Evolutionary conservation across 2,888 invertebrate genomes (phyloP).

Genomic region (Azorinus chamasolen): DNA sequence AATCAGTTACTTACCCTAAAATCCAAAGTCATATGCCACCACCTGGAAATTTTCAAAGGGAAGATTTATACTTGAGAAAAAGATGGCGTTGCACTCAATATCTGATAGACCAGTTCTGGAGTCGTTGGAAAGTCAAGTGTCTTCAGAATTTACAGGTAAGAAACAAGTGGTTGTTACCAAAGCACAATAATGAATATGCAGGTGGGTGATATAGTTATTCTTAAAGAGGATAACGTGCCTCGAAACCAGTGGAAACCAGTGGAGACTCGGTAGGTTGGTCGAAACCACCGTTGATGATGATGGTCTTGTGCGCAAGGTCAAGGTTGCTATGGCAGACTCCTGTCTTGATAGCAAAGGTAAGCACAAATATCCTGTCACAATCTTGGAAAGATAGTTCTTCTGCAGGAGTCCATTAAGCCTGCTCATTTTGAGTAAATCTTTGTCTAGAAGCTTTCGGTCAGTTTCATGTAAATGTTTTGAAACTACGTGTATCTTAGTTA

Average conservation of each 20-base stretch:
- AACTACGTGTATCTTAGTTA: no score
- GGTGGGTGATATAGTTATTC: slow-evolving; percentile 49
- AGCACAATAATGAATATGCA: slow-evolving; percentile 21
- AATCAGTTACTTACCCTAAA: slow-evolving; percentile 64
- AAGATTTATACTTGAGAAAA: slow-evolving; percentile 52
- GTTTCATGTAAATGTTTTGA: no score
- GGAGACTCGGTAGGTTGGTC: slow-evolving; percentile 28
- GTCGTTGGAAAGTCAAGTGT: slow-evolving; percentile 42
- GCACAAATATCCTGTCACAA: no score
- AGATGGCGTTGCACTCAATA: slow-evolving; percentile 53
- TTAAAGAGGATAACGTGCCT: slow-evolving; percentile 38
- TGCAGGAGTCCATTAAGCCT: slow-evolving; percentile 13
- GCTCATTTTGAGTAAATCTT: no score
- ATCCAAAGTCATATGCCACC: slow-evolving; percentile 46
- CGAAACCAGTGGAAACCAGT: slow-evolving; percentile 18
- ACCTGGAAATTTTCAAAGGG: slow-evolving; percentile 52
- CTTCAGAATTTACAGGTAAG: slow-evolving; percentile 24
- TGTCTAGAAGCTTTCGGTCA: no score
- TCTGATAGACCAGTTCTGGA: slow-evolving; percentile 45
- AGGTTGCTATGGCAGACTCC: slow-evolving; percentile 29
- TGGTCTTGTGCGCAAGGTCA: slow-evolving; percentile 50
- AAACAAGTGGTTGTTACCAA: slow-evolving; percentile 13
- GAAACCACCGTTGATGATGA: slow-evolving; percentile 13
- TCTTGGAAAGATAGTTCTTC: slow-evolving; percentile 3
- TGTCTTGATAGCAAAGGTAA: no score